Evolutionary conservation across 1,140 invertebrate genomes (phyloP).

Genomic region (Atta texana): DNA sequence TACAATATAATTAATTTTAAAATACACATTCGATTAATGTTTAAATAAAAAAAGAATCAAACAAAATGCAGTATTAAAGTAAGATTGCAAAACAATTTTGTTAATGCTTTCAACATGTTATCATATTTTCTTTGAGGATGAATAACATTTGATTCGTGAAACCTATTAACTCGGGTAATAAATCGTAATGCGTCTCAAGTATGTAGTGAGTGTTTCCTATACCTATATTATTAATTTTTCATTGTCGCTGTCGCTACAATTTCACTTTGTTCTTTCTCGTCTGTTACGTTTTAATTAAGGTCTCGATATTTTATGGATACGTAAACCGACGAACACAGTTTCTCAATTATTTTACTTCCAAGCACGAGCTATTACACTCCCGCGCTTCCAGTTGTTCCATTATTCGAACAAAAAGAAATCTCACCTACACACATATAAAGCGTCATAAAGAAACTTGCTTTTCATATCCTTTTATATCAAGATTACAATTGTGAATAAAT

Average conservation of each 20-base stretch:
- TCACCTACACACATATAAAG: not conserved
- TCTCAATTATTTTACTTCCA: slow-evolving; percentile 49
- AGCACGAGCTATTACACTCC: slow-evolving; percentile 15
- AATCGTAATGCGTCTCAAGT: slow-evolving; percentile 42
- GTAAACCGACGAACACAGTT: slow-evolving; percentile 50
- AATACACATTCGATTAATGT: not conserved
- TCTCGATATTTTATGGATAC: slow-evolving; percentile 57
- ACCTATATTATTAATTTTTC: slow-evolving; percentile 53
- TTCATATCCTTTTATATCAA: not conserved
- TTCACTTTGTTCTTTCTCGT: slow-evolving; percentile 7
- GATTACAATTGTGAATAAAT: slow-evolving; percentile 26
- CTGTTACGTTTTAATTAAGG: slow-evolving; percentile 55
- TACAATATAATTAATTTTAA: not conserved
- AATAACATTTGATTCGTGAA: slow-evolving; percentile 44
- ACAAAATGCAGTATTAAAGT: not conserved
- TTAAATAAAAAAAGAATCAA: not conserved
- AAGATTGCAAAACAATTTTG: not conserved
- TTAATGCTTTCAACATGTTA: slow-evolving; percentile 20
- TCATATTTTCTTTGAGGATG: not conserved
- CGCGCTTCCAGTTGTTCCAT: slow-evolving; percentile 18
- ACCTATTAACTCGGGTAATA: slow-evolving; percentile 34
- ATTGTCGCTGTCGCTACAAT: slow-evolving; percentile 42
- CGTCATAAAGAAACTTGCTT: not conserved
- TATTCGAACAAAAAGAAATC: slow-evolving; percentile 17
- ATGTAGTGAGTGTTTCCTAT: slow-evolving; percentile 8